Conservation (phyloP, 2,797 vertebrate genomes). For the Tiaroga cobitis region DNA sequence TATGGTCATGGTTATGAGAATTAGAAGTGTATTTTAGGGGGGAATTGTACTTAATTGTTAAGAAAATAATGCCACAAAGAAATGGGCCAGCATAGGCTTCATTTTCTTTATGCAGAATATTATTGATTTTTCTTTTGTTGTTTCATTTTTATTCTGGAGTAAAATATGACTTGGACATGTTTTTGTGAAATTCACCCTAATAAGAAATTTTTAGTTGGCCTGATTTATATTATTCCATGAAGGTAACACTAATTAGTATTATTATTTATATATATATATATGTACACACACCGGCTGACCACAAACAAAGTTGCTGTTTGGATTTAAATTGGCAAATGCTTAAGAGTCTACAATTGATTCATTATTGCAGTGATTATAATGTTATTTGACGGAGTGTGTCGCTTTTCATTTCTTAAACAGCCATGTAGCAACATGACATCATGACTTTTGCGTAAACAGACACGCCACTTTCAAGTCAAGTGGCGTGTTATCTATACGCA, state of each 20-base stretch:
- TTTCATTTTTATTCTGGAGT: background rate
- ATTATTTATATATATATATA: background rate
- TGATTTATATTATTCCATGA: background rate
- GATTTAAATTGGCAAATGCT: too few relatives aligned
- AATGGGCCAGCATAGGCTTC: background rate
- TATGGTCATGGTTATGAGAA: background rate
- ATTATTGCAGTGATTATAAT: too few relatives aligned
- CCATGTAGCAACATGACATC: too few relatives aligned
- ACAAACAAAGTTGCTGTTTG: too few relatives aligned
- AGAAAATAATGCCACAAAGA: background rate
- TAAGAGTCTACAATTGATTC: too few relatives aligned
- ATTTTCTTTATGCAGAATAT: background rate
- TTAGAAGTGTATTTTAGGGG: background rate
- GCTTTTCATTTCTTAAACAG: too few relatives aligned
- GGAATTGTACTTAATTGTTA: background rate
- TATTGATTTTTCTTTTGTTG: background rate
- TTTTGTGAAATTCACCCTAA: slow-evolving; percentile 20
- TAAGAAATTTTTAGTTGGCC: background rate
- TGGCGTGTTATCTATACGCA: too few relatives aligned
- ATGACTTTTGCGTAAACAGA: too few relatives aligned
- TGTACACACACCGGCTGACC: too few relatives aligned
- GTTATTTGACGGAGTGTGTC: too few relatives aligned
- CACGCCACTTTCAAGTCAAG: too few relatives aligned
- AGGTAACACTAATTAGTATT: background rate
- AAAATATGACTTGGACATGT: slow-evolving; percentile 3